Conservation (phyloP, 2,113 vertebrate species). For the Symphodus melops region DNA sequence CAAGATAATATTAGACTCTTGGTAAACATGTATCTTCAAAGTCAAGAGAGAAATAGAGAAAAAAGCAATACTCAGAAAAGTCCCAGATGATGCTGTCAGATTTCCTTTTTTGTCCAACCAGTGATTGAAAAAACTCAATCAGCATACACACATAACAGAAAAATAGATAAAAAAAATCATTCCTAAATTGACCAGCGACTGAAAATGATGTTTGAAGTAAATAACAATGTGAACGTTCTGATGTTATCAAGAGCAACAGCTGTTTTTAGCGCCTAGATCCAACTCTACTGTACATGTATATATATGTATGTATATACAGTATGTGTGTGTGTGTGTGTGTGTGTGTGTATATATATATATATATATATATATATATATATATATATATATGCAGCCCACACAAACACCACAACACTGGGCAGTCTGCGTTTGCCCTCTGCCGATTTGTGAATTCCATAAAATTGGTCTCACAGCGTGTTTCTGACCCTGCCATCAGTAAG, state of each 20-base stretch:
- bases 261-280: conserved; percentile 5
- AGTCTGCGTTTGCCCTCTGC: conserved; percentile 35
- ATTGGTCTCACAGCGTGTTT: conserved; percentile 45
- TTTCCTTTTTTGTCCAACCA: not conserved
- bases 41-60: too few relatives aligned
- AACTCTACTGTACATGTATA: too few relatives aligned
- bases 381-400: not conserved
- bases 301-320: too few relatives aligned
- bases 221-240: not conserved
- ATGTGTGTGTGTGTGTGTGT: too few relatives aligned
- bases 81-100: not conserved
- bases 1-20: too few relatives aligned
- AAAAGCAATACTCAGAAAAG: too few relatives aligned
- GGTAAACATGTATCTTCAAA: too few relatives aligned
- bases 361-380: too few relatives aligned
- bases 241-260: not conserved
- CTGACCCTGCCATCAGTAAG: conserved; percentile 55
- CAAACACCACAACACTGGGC: conserved; percentile 5
- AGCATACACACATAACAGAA: not conserved
- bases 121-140: not conserved
- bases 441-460: conserved; percentile 38
- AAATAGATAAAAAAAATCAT: not conserved
- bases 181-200: too few relatives aligned
- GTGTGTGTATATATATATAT: too few relatives aligned
- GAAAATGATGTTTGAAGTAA: too few relatives aligned